Evolutionary conservation across 2,888 invertebrate species (phyloP).

Genomic region (Micoletzkya japonica): DNA sequence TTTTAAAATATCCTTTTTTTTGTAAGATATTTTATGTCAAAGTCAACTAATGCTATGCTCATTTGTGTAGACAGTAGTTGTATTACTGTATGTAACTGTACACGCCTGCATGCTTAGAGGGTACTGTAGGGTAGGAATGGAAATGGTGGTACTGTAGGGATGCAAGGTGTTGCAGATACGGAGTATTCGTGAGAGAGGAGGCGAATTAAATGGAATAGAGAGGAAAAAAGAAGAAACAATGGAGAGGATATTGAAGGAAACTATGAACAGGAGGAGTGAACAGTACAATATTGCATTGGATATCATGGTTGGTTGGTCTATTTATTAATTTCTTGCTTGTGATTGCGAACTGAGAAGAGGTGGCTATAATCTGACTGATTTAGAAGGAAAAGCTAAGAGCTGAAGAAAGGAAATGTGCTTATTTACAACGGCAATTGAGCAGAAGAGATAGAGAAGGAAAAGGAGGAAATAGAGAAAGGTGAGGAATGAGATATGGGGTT

Average conservation of each 20-base stretch:
- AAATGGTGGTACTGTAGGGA: no score
- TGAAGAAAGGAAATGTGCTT: constrained; percentile 32
- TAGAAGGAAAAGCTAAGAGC: constrained; percentile 34
- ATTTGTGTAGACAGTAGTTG: no score
- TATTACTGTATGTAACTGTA: no score
- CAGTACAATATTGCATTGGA: constrained; percentile 10
- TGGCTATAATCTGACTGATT: constrained; percentile 2
- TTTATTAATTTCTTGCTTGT: background rate
- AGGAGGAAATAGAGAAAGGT: constrained; percentile 22
- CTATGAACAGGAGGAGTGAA: constrained; percentile 9
- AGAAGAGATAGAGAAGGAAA: constrained; percentile 33
- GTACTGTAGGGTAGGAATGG: no score
- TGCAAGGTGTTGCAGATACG: no score
- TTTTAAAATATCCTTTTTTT: no score
- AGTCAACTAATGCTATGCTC: no score
- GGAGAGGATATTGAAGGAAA: constrained; percentile 6
- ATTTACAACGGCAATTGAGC: no score
- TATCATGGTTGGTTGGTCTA: constrained; percentile 8
- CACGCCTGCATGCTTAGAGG: no score
- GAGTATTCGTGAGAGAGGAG: background rate
- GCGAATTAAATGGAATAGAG: background rate
- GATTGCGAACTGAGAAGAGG: background rate
- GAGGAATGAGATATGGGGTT: background rate
- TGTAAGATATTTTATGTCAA: no score
- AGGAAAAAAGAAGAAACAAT: constrained; percentile 4